Percentiles rank a stretch among this genome's conserved stretches.
These are phyloP conservation scores for Pachliopta kotzebuea DNA, from an alignment of 2,888 invertebrate genomes.

Conservation along the genomic window DNA sequence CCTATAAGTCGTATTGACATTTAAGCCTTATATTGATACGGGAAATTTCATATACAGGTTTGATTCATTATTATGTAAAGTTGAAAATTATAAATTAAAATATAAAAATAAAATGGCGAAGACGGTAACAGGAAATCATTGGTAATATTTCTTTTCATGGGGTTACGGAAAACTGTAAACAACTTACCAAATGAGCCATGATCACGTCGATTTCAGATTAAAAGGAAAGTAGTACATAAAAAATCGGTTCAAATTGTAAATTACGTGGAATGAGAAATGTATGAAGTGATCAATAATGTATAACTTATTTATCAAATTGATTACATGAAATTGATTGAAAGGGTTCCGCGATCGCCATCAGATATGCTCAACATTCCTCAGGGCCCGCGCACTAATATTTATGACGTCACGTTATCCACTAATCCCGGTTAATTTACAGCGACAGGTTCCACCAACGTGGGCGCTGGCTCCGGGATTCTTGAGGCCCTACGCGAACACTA, in stretches of 20 bases:
- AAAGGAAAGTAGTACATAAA: no score
- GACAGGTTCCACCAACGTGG: constrained; percentile 37
- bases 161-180: no score
- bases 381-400: constrained; percentile 18
- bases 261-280: no score
- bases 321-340: constrained; percentile 6
- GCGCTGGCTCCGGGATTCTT: constrained; percentile 40
- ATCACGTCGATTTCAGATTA: no score
- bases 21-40: constrained; percentile 21
- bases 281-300: neutral
- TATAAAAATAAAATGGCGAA: neutral
- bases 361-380: constrained; percentile 20
- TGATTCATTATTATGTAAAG: neutral
- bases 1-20: constrained; percentile 22
- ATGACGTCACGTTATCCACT: constrained; percentile 31
- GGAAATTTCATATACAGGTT: neutral
- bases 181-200: no score
- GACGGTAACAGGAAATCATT: no score
- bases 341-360: constrained; percentile 6
- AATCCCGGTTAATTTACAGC: constrained; percentile 35
- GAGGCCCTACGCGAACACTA: constrained; percentile 37
- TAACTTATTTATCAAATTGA: constrained; percentile 3
- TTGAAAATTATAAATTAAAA: neutral
- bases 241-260: no score
- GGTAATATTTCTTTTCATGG: no score